These are phyloP conservation scores for Molossus alvarezi DNA, from an alignment of 2,797 vertebrate species.

Conservation along the genomic window DNA sequence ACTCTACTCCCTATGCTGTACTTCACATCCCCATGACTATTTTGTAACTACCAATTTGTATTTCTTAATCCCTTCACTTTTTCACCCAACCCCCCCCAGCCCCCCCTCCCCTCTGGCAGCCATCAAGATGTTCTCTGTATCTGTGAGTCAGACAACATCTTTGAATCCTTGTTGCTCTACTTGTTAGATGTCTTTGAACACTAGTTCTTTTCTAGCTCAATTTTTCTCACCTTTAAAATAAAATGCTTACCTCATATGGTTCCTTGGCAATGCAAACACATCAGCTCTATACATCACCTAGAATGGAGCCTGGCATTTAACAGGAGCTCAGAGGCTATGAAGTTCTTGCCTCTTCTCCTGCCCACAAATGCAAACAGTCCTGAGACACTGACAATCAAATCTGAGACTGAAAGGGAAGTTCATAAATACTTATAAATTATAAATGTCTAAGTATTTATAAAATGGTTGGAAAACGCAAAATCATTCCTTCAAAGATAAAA, in stretches of 20 bases:
- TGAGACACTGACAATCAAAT: neutral
- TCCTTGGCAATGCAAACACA: neutral
- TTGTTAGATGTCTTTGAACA: neutral
- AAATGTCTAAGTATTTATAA: conserved; percentile 10
- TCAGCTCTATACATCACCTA: neutral
- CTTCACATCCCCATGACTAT: neutral
- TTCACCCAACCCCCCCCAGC: neutral
- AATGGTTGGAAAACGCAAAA: neutral
- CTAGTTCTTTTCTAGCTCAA: conserved; percentile 1
- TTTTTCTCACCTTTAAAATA: conserved; percentile 52
- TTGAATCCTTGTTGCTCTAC: neutral
- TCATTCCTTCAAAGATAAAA: neutral
- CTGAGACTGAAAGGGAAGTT: neutral
- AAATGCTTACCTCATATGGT: neutral
- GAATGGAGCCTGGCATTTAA: neutral
- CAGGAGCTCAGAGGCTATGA: neutral
- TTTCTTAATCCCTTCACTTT: neutral
- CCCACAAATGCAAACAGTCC: neutral
- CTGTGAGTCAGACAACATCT: neutral
- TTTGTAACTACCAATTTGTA: neutral
- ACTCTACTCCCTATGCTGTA: neutral
- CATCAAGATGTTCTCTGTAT: neutral
- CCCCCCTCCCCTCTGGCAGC: neutral
- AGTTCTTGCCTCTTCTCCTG: neutral
- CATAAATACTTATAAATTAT: neutral